Evolutionary conservation across 2,113 vertebrate genomes (phyloP), one percentile per base, ranked within the genome.

Genomic region (Nannobrachium achirus): DNA sequence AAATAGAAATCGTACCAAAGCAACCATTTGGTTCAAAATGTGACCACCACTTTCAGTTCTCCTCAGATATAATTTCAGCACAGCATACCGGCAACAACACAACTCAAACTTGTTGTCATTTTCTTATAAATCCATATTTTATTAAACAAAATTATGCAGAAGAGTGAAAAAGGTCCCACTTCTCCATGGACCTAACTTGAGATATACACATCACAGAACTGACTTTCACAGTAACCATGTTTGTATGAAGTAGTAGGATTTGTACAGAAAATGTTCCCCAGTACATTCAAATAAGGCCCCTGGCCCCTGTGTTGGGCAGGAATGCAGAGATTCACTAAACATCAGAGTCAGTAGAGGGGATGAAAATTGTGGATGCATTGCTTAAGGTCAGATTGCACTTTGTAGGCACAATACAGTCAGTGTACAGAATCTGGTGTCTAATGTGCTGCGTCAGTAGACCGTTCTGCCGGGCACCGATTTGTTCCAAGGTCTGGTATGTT

Each of bases 121-220:
- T 50, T 77, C 84, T 82, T 79, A 75, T 82, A 82, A 40, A 66
- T n/a, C 61, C 3, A 64, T 40, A 7, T 73, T 78, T 85, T 71
- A 81, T 81, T 73, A 66, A 67, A 84, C 73, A 83, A 83, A 83
- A 73, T 79, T 64, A 71, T 82, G 78, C 71, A 73, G 1, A 66
- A 1, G 80, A 78, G 60, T 65, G 76, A 33, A 75, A 76, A 51
- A 39, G 69, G 62, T 82, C 56, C 63, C 49, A 0, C 66, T 62
- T 16, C 79, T 62, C 66, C 25, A 52, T 50, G 49, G 49, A 59
- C 57, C 33, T 56, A 44, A 63, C 42, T 42, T 73, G 45, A 82
- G 58, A 65, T 33, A n/a, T 10, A 15, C 38, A 46, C 9, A 48
- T 65, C 66, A 66, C 45, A 8, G 58, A 59, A 7, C 41, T 48